Percentiles rank a stretch among this genome's conserved stretches.
Evolutionary conservation across 53 echinoderm and acorn worm species (phyloP).

Genomic region (Paelopatides confundens): DNA sequence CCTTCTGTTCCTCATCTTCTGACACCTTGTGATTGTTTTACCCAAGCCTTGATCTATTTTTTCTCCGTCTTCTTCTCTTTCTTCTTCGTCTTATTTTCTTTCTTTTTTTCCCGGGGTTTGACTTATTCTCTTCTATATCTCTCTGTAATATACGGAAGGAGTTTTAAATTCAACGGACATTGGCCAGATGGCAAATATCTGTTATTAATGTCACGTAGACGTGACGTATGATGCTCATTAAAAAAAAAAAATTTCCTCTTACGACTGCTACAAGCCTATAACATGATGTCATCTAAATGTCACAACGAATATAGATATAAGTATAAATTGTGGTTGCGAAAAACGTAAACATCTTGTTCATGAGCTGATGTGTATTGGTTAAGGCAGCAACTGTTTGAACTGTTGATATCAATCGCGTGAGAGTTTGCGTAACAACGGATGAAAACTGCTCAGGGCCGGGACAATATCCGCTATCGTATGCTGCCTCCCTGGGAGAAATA

Average conservation of each 20-base stretch:
- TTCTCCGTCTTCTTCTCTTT: background rate
- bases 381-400: too few species aligned
- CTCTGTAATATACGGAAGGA: background rate
- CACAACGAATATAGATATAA: too few species aligned
- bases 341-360: too few species aligned
- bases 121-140: background rate
- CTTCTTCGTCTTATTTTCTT: background rate
- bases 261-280: background rate
- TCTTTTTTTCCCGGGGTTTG: background rate
- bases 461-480: too few species aligned
- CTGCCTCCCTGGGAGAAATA: too few species aligned
- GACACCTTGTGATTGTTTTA: slow-evolving; percentile 19
- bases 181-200: slow-evolving; percentile 6
- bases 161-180: background rate
- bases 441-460: too few species aligned
- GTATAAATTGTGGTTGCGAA: too few species aligned
- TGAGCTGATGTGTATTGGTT: too few species aligned
- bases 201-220: slow-evolving; percentile 28
- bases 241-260: background rate
- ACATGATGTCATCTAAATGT: too few species aligned
- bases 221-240: background rate
- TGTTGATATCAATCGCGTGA: too few species aligned
- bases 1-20: slow-evolving; percentile 8
- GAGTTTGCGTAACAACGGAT: too few species aligned
- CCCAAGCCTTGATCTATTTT: slow-evolving; percentile 35